Base-by-base conservation (phyloP, 2,888 invertebrate genomes). In the Ormyrus pomaceus region DNA sequence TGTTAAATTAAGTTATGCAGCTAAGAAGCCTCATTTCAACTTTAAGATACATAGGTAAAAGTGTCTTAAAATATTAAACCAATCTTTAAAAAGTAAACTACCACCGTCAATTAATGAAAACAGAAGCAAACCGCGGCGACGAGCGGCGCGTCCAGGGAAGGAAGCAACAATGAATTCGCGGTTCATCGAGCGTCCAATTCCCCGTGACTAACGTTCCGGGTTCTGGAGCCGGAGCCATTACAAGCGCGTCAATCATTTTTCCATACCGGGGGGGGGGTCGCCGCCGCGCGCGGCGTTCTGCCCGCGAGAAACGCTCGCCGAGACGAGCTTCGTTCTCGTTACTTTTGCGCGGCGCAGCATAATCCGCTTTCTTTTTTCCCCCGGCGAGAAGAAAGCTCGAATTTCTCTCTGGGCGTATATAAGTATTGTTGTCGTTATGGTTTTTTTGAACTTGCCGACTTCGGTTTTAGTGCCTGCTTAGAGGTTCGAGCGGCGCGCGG, bases 121-220 rank as follows among this genome's bases (percentile, higher is more conserved):
- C 19, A 68, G 50, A 51, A 75, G 58, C 61, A 72, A 62, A 51
- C 51, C 13, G 34, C 8, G 48, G 48, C 46, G 10, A 50, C 13
- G 56, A 19, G 11, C 51, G 46, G 58, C 45, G 9, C 5, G 45
- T 7, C 19, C 62, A 51, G 62, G 10, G 55, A 55, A 64, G 73
- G 73, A 73, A 64, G 76, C 50, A 58, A 66, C 77, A 66, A 78
- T 71, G 64, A 66, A 46, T 34, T 68, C 59, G 72, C 64, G 70
- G 59, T 79, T 75, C 75, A 79, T 79, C 74, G 79, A 70, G 74
- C 65, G 34, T 58, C 70, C 48, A 75, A 79, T 75, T 53, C 58
- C 45, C 70, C 75, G 75, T 79, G 75, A 79, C 79, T 65, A 71
- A 74, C 64, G 77, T 64, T 64, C 62, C 61, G 59, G 48, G 34